Conservation (phyloP, 1,140 invertebrate genomes). For the Hyposmocoma kahamanoa region DNA sequence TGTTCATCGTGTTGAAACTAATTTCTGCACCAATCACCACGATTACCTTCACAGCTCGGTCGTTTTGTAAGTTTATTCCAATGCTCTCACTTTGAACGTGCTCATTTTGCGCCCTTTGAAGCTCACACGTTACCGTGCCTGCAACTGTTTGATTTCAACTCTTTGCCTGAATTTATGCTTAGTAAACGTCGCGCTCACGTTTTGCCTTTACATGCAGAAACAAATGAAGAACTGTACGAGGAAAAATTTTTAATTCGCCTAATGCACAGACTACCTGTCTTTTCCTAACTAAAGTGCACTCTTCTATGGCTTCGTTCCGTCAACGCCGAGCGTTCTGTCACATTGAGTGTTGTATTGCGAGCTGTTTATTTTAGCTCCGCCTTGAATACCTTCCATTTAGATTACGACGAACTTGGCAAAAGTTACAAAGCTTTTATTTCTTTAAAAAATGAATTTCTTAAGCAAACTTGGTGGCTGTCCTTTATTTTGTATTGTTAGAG, state of each 20-base stretch:
- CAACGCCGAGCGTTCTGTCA: constrained; percentile 32
- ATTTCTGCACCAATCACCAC: constrained; percentile 40
- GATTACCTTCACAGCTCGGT: constrained; percentile 33
- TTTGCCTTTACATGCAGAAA: constrained; percentile 42
- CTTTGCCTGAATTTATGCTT: constrained; percentile 37
- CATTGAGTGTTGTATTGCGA: constrained; percentile 55
- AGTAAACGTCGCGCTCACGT: constrained; percentile 27
- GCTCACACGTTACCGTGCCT: constrained; percentile 29
- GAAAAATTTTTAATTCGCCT: constrained; percentile 66
- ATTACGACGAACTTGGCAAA: neutral
- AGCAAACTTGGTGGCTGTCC: too few species aligned
- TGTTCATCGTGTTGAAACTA: constrained; percentile 37
- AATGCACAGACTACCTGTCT: constrained; percentile 56
- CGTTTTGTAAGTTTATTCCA: constrained; percentile 35
- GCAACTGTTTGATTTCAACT: constrained; percentile 57
- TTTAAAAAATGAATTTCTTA: too few species aligned
- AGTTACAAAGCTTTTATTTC: neutral
- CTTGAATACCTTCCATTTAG: constrained; percentile 33
- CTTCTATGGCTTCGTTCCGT: constrained; percentile 39
- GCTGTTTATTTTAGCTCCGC: constrained; percentile 50
- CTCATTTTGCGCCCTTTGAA: constrained; percentile 55
- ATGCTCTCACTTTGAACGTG: constrained; percentile 50
- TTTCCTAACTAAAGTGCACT: constrained; percentile 51
- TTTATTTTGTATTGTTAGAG: too few species aligned
- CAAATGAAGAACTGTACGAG: constrained; percentile 46